phyloP scores from a whole-genome alignment of 2,888 invertebrate genomes.

The Aleiodes testaceus region DNA sequence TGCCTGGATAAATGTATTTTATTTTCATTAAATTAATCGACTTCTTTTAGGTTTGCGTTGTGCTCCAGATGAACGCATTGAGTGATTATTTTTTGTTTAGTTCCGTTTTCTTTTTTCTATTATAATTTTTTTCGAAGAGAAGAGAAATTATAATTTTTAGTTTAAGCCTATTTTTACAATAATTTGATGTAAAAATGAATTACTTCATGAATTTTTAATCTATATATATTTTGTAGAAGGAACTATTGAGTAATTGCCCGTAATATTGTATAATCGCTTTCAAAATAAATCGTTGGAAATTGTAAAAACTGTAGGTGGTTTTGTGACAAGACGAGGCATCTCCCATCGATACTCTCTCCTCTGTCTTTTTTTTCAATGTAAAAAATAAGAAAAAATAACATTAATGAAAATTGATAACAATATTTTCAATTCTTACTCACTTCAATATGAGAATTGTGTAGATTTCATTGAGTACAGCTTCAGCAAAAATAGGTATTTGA shows the following conservation, averaged over 20 bases:
- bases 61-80: background rate
- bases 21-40: constrained; percentile 7
- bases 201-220: constrained; percentile 6
- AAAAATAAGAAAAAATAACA: background rate
- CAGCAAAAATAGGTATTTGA: constrained; percentile 49
- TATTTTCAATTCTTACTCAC: constrained; percentile 38
- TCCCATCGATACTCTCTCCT: constrained; percentile 46
- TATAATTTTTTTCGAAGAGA: background rate
- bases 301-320: constrained; percentile 52
- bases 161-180: background rate
- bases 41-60: background rate
- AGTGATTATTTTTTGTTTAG: background rate
- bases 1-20: constrained; percentile 17
- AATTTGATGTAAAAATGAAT: constrained; percentile 20
- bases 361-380: constrained; percentile 41
- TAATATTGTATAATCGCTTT: constrained; percentile 31
- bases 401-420: background rate
- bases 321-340: constrained; percentile 41
- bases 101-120: background rate
- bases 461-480: constrained; percentile 49
- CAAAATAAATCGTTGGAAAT: constrained; percentile 51
- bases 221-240: constrained; percentile 13
- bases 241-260: constrained; percentile 6
- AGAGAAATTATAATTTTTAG: background rate
- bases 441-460: constrained; percentile 50